Evolutionary conservation across 2,888 invertebrate species (phyloP), one percentile per base, ranked within the genome.

Genomic region (Hofmannophila pseudospretella): DNA sequence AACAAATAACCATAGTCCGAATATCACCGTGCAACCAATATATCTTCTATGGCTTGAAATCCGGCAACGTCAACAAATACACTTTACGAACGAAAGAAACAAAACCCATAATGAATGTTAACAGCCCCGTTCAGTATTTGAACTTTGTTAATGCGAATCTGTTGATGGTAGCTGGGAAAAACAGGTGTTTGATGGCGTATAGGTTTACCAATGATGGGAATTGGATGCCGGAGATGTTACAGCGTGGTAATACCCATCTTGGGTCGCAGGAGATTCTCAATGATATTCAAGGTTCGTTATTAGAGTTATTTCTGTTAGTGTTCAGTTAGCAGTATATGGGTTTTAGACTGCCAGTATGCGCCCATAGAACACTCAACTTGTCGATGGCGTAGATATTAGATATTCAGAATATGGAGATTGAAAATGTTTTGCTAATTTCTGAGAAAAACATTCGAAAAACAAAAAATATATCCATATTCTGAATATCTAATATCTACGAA

Each of bases 21-120:
- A 75, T 90, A 42, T 84, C 85, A 1, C 79, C 88, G 0, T 82
- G 88, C 61, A 88, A 88, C 46, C 81, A 79, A 20, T 79, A 82
- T 56, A 62, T 90, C 1, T 54, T 89, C 7, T 90, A 86, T 53
- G 82, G 87, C 0, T 72, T 87, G 0, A 69, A 75, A 9, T 80
- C 80, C 0, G 87, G 88, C 1, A 52, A 54, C 0, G 78, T 90
- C 0, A 74, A 72, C 25, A 71, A 80, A 46, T 88, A 79, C 47
- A 74, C 79, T 0, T 52, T 85, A 0, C 58, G 73, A 0, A 71
- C 72, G 0, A 84, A 85, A 38, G 74, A 71, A 7, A 58, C 45
- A 0, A 49, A 49, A 1, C 59, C 67, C 1, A 76, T 88, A 8
- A 71, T 87, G 63, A 76, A 82, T 30, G 63, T 87, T 1, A 67